Evolutionary conservation across 2,113 vertebrate genomes (phyloP).

Genomic region (Peromyscus leucopus): DNA sequence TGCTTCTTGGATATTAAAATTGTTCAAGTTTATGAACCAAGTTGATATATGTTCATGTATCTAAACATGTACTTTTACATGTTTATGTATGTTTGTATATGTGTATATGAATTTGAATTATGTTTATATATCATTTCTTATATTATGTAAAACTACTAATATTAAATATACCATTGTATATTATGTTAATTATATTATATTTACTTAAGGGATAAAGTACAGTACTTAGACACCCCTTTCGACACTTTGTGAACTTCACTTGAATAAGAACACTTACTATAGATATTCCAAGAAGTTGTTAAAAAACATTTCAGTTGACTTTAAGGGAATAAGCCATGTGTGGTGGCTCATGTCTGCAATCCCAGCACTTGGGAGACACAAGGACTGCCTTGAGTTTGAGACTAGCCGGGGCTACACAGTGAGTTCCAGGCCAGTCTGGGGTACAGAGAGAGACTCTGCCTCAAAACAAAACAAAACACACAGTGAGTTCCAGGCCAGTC

Average conservation of each 20-base stretch:
- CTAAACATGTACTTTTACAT: background rate
- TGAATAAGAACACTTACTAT: conserved; percentile 1
- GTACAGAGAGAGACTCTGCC: background rate
- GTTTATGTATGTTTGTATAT: background rate
- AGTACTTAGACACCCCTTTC: background rate
- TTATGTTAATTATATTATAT: background rate
- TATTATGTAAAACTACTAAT: background rate
- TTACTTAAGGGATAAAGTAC: background rate
- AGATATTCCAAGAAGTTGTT: background rate
- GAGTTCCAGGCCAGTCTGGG: background rate
- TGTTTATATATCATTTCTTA: background rate
- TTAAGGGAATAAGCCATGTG: background rate
- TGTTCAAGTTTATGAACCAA: background rate
- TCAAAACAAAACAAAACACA: background rate
- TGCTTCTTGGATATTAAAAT: background rate
- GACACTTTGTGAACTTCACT: background rate
- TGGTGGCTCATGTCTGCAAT: background rate
- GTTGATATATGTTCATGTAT: background rate
- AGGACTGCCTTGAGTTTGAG: background rate
- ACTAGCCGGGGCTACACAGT: too few species aligned
- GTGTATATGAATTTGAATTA: background rate
- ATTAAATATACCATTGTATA: background rate
- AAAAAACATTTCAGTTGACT: background rate
- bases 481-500: background rate
- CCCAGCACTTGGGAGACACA: background rate